Base-by-base conservation (phyloP, 2,888 invertebrate species). In the Pheosia gnoma region DNA sequence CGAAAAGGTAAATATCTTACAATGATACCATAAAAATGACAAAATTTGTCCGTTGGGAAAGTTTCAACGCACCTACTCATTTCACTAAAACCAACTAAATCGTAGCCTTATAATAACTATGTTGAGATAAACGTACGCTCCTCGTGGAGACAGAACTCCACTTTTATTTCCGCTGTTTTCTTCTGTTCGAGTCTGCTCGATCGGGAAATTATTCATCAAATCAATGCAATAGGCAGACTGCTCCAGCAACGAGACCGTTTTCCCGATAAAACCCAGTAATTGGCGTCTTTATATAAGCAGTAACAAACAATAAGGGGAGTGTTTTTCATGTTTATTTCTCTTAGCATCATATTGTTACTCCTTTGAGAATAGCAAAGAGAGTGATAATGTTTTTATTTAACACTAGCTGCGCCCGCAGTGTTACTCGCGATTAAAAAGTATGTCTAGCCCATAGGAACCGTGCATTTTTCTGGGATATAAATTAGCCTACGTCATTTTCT, bases 141-240 rank as follows among this genome's bases (percentile, higher is more conserved):
- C 39, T 61, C 53, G 8, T 43, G 36, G 36, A 41, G 59, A 57
- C 61, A 72, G 58, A 47, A 55, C 60, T 74, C 62, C 66, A 72
- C 74, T 77, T 77, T 78, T 74, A 74, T 72, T 74, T 72, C 64
- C 61, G 62, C 45, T 61, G 61, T 58, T 63, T 25, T 58, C 61
- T 59, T 67, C 71, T 68, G 76, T 81, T 82, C 76, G 67, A 65
- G 76, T 79, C 75, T 79, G 65, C 75, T 85, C 80, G 72, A 82
- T 84, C 75, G 85, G 83, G 86, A 87, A 86, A 87, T 86, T 88
- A 87, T 88, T 89, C 87, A 87, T 86, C 83, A 85, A 88, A 86
- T 87, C 82, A 84, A 77, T 74, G 75, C 72, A 74, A 79, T 80
- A 81, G 78, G 75, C 58, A 71, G 74, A 67, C 75, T 72, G 66